Evolutionary conservation across 2,888 invertebrate genomes (phyloP).

Genomic region (Nineta flava): DNA sequence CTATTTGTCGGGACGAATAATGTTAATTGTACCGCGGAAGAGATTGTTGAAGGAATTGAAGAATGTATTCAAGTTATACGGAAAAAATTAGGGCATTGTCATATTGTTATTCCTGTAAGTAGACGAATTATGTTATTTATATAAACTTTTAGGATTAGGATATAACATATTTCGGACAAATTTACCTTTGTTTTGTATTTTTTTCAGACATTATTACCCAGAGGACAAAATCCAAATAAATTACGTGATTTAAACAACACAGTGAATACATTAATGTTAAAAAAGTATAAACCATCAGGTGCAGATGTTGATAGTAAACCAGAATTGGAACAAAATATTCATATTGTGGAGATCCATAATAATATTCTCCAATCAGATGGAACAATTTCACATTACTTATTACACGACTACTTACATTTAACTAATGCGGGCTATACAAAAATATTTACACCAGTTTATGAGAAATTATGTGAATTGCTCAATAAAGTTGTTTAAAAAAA

Average conservation of each 20-base stretch:
- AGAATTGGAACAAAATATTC: slow-evolving; percentile 18
- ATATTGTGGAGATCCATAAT: slow-evolving; percentile 25
- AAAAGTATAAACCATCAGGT: slow-evolving; percentile 22
- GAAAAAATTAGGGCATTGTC: slow-evolving; percentile 36
- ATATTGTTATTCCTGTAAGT: slow-evolving; percentile 42
- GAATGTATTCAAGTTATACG: slow-evolving; percentile 39
- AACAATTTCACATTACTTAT: slow-evolving; percentile 42
- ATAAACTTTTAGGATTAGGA: slow-evolving; percentile 1
- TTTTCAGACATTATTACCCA: slow-evolving; percentile 43
- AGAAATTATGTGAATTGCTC: slow-evolving; percentile 23
- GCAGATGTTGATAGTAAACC: slow-evolving; percentile 14
- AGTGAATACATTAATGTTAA: slow-evolving; percentile 37
- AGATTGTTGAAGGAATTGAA: slow-evolving; percentile 43
- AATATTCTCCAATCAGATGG: slow-evolving; percentile 32
- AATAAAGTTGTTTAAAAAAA: slow-evolving; percentile 2
- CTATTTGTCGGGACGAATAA: slow-evolving; percentile 52
- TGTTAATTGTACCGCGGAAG: slow-evolving; percentile 35
- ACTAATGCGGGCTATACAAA: slow-evolving; percentile 46
- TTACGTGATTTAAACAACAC: slow-evolving; percentile 39
- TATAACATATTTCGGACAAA: not conserved
- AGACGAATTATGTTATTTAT: slow-evolving; percentile 1
- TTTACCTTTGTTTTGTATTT: not conserved
- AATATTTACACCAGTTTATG: slow-evolving; percentile 38
- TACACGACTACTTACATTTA: slow-evolving; percentile 54
- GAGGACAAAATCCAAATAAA: slow-evolving; percentile 46